These are phyloP conservation scores for Hydractinia symbiolongicarpus DNA, from an alignment of 30 jellyfish, hydroid and myxozoan species.

Conservation along the genomic window DNA sequence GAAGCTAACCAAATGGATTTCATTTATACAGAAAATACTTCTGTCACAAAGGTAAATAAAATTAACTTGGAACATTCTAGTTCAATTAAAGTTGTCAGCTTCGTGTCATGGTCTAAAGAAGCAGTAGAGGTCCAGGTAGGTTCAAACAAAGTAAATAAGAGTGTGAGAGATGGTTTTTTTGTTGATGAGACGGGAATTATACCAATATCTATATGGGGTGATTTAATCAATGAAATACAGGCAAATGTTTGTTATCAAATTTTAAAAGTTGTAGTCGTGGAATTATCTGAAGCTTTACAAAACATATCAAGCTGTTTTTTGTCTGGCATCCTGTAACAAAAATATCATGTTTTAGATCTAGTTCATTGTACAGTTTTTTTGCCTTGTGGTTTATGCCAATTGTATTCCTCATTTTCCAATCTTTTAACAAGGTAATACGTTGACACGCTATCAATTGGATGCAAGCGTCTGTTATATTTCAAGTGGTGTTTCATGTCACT, in stretches of 20 bases:
- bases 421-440: slow-evolving; percentile 27
- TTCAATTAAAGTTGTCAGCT: not conserved
- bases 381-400: slow-evolving; percentile 43
- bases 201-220: not conserved
- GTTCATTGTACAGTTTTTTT: slow-evolving; percentile 8
- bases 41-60: not conserved
- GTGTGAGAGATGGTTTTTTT: not conserved
- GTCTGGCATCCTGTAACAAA: slow-evolving; percentile 28
- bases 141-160: not conserved
- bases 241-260: not conserved
- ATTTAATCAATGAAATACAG: not conserved
- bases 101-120: no score
- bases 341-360: not conserved
- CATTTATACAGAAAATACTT: not conserved
- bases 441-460: slow-evolving; percentile 51
- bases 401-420: slow-evolving; percentile 21
- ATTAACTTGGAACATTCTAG: not conserved
- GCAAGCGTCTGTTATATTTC: slow-evolving; percentile 13
- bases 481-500: not conserved
- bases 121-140: no score
- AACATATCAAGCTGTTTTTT: slow-evolving; percentile 24
- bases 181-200: not conserved
- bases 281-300: slow-evolving; percentile 8
- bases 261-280: not conserved
- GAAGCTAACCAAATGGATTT: not conserved